Conservation (phyloP, 2,113 vertebrate genomes). For the Charina bottae region DNA sequence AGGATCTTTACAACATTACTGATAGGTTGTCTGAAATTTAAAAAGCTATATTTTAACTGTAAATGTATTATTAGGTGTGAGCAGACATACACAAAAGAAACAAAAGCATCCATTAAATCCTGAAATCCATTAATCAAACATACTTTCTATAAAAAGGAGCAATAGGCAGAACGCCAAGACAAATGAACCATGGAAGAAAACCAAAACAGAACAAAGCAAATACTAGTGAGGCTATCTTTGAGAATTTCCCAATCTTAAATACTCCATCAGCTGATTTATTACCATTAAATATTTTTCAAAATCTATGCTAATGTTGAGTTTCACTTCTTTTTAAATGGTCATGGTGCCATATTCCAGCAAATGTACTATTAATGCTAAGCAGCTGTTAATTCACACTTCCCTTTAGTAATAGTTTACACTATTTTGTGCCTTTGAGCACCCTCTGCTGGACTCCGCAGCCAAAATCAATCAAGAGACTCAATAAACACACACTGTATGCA, state of each 20-base stretch:
- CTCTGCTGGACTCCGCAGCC: constrained; percentile 56
- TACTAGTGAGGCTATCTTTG: constrained; percentile 2
- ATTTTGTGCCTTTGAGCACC: constrained; percentile 62
- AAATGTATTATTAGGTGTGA: background rate
- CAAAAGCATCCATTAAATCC: constrained; percentile 15
- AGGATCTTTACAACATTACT: background rate
- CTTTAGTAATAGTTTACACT: constrained; percentile 2
- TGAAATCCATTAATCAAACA: constrained; percentile 62
- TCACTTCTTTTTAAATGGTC: background rate
- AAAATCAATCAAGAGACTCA: background rate
- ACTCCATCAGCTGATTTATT: background rate
- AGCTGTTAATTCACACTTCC: background rate
- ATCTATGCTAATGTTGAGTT: background rate
- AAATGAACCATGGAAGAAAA: constrained; percentile 50
- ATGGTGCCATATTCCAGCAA: background rate
- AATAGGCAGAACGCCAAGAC: constrained; percentile 38
- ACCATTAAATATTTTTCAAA: background rate
- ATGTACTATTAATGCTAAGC: background rate
- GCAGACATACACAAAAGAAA: background rate
- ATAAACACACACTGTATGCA: background rate
- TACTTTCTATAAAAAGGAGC: constrained; percentile 75
- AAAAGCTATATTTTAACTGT: background rate
- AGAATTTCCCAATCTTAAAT: constrained; percentile 26
- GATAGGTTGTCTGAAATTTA: background rate
- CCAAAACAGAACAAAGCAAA: constrained; percentile 15